Evolutionary conservation across 2,113 vertebrate species (phyloP).

Genomic region (Danionella cerebrum): DNA sequence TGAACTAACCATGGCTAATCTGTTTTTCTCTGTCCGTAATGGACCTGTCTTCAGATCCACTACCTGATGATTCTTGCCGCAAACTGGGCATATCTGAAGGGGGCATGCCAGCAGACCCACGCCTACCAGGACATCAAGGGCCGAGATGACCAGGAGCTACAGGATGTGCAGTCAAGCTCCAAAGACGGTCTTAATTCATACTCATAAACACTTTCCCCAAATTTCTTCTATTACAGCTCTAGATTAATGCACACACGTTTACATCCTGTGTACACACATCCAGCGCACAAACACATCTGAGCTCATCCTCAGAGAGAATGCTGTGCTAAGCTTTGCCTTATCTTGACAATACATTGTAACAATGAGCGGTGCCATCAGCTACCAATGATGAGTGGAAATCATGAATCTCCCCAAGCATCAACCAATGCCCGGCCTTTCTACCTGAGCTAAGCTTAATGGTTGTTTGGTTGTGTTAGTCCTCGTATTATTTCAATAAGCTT

Average conservation of each 20-base stretch:
- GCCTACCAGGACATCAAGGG: slow-evolving; percentile 98
- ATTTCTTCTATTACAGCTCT: slow-evolving; percentile 44
- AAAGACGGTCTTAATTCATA: slow-evolving; percentile 99
- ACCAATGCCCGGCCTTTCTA: too few species aligned
- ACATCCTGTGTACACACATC: slow-evolving; percentile 48
- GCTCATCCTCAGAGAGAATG: slow-evolving; percentile 65
- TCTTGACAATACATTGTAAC: slow-evolving; percentile 23
- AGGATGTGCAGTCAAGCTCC: slow-evolving; percentile 94
- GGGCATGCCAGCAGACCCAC: slow-evolving; percentile 93
- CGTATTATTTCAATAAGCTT: too few species aligned
- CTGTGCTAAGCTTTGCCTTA: slow-evolving; percentile 57
- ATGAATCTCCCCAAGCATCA: slow-evolving; percentile 8
- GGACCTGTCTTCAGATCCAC: slow-evolving; percentile 83
- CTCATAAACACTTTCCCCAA: slow-evolving; percentile 71
- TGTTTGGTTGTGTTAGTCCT: too few species aligned
- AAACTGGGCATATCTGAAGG: slow-evolving; percentile 99
- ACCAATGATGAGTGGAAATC: slow-evolving; percentile 8
- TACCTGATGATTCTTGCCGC: slow-evolving; percentile 98
- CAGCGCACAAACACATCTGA: slow-evolving; percentile 54
- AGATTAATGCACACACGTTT: background rate
- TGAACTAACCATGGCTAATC: too few species aligned
- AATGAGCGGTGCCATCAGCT: too few species aligned
- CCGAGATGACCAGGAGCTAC: slow-evolving; percentile 95
- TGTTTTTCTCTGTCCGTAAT: background rate
- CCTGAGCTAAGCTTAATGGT: too few species aligned